Percentiles rank a stretch among this genome's conserved stretches.
phyloP scores from a whole-genome alignment of 2,113 vertebrate species.

The Danionella cerebrum region DNA sequence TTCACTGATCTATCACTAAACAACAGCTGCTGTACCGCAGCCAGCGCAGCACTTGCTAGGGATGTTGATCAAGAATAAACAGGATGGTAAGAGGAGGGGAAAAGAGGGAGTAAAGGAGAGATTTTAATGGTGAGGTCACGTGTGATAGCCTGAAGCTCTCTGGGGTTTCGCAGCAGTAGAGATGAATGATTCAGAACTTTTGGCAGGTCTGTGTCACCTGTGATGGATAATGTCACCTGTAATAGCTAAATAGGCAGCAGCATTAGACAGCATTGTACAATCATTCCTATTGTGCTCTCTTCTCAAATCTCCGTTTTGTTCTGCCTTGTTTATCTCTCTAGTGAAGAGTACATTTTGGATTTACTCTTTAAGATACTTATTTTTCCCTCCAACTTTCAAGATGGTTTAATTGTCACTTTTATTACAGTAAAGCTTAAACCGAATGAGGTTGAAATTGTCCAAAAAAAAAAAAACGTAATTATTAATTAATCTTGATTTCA shows the following conservation, averaged over 20 bases:
- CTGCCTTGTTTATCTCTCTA: background rate
- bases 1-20: constrained; percentile 89
- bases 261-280: constrained; percentile 53
- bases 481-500: too few relatives aligned
- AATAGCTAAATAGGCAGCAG: constrained; percentile 55
- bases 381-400: too few relatives aligned
- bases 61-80: constrained; percentile 47
- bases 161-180: constrained; percentile 53
- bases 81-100: constrained; percentile 15
- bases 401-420: too few relatives aligned
- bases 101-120: constrained; percentile 45
- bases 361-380: too few relatives aligned
- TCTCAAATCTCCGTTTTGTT: background rate
- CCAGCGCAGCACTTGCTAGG: constrained; percentile 49
- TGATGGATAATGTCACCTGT: constrained; percentile 62
- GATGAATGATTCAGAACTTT: constrained; percentile 54
- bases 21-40: constrained; percentile 76
- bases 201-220: constrained; percentile 57
- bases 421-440: too few relatives aligned
- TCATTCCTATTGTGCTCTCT: constrained; percentile 38
- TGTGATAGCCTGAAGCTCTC: constrained; percentile 66
- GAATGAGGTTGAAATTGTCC: too few relatives aligned
- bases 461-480: too few relatives aligned
- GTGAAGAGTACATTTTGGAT: too few relatives aligned
- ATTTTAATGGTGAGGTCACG: constrained; percentile 59